Conservation (phyloP, 2,797 vertebrate genomes). For the Cottoperca gobio region DNA sequence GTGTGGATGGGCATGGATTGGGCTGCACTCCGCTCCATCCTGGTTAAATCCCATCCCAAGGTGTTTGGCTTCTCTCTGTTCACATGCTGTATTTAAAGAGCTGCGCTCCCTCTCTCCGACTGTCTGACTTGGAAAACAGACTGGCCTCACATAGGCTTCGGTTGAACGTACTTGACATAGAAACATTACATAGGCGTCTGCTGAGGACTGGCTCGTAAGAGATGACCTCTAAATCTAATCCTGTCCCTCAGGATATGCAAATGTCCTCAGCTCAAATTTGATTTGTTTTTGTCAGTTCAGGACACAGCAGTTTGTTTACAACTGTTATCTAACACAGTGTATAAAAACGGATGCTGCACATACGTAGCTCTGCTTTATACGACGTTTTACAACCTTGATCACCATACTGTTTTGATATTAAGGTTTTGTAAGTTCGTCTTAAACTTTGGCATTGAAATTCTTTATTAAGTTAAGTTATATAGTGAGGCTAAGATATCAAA, state of each 20-base stretch:
- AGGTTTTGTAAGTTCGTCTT: constrained; percentile 11
- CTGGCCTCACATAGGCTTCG: constrained; percentile 62
- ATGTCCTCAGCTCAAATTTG: constrained; percentile 83
- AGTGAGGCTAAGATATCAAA: constrained; percentile 14
- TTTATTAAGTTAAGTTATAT: constrained; percentile 6
- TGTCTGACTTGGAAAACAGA: constrained; percentile 70
- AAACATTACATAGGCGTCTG: constrained; percentile 76
- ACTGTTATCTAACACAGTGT: constrained; percentile 54
- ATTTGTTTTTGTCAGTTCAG: constrained; percentile 82
- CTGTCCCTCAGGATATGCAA: constrained; percentile 83
- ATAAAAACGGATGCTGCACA: constrained; percentile 26
- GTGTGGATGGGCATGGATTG: constrained; percentile 73
- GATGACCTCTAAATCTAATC: constrained; percentile 87
- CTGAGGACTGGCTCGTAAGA: constrained; percentile 75
- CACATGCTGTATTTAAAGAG: constrained; percentile 58
- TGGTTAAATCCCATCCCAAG: constrained; percentile 86
- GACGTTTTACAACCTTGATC: constrained; percentile 29
- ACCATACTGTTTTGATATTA: constrained; percentile 30
- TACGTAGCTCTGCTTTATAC: constrained; percentile 30
- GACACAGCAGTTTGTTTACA: constrained; percentile 72
- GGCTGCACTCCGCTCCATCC: constrained; percentile 76
- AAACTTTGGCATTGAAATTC: neutral
- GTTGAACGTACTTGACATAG: constrained; percentile 78
- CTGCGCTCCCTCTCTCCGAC: constrained; percentile 55
- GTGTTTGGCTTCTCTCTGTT: constrained; percentile 78